Evolutionary conservation across 37 sponge, comb jelly and placozoan genomes (phyloP).

Genomic region (Beroe ovata): DNA sequence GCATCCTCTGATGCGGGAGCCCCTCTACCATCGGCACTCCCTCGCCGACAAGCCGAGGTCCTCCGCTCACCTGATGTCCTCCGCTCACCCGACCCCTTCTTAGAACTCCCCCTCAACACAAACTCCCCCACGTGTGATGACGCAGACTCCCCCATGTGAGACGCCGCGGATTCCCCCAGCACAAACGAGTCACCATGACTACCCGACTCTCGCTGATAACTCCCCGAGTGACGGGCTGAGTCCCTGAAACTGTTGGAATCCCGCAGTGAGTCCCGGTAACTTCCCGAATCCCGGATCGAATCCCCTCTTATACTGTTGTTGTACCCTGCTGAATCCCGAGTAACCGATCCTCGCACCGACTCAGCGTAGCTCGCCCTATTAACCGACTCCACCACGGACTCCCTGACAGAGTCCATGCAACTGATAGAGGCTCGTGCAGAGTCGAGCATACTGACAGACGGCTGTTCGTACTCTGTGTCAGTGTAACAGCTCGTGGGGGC

Average conservation of each 20-base stretch:
- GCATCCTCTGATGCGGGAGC: background rate
- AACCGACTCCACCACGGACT: too few species aligned
- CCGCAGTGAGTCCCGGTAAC: background rate
- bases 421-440: background rate
- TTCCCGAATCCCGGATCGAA: background rate
- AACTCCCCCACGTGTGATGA: background rate
- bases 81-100: background rate
- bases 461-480: constrained; percentile 9
- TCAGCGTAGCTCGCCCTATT: background rate
- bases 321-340: background rate
- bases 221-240: background rate
- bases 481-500: constrained; percentile 29
- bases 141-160: background rate
- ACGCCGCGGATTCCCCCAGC: background rate
- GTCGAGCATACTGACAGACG: background rate
- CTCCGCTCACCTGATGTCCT: background rate
- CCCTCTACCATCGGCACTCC: background rate
- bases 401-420: background rate
- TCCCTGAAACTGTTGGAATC: background rate
- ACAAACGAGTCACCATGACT: background rate
- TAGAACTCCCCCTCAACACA: background rate
- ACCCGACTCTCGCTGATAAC: background rate
- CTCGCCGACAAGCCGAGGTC: background rate
- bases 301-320: too few species aligned
- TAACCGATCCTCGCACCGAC: background rate